Evolutionary conservation across 1,140 invertebrate species (phyloP), one percentile per base, ranked within the genome.

Genomic region (Chelonus insularis): DNA sequence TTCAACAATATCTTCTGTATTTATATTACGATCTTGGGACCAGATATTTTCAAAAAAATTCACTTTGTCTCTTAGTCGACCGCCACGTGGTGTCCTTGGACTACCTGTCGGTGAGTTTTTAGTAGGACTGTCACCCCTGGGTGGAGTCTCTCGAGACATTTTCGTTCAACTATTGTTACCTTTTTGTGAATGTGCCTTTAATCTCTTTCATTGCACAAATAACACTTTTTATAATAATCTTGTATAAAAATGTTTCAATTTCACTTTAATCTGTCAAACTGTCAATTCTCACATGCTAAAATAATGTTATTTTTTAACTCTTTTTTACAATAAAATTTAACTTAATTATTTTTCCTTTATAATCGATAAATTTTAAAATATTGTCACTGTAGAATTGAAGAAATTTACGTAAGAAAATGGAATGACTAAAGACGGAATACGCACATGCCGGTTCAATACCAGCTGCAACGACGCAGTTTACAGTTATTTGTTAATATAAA

Each of bases 11-110:
- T 78, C 75, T 50, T 84, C 81, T 45, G 66, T 68, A 62, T 79
- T 79, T 16, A 73, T 63, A 11, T 78, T 73, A 4, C 68, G 69
- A 1, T 66, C 69, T 2, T 86, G 85, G 18, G 84, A 68, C 87
- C 89, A 91, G 16, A 91, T 84, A 76, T 89, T 87, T 68, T 93
- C 91, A 75, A 89, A 92, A 74, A 91, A 91, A 52, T 82, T 87
- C 57, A 92, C 89, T 68, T 87, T 85, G 65, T 91, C 87, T 39
- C 84, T 82, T 9, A 91, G 82, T 39, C 86, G 64, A 72, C 75
- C 80, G 77, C 78, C 81, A 82, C 78, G 80, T 82, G 80, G 70
- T 54, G 69, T 73, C 12, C 68, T 63, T 11, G 72, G 68, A 37
- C 73, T 74, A 57, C 54, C 63, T 45, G 36, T 32, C 54, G 60